phyloP scores from a whole-genome alignment of 2,113 vertebrate species.

The Emydocephalus ijimae region DNA sequence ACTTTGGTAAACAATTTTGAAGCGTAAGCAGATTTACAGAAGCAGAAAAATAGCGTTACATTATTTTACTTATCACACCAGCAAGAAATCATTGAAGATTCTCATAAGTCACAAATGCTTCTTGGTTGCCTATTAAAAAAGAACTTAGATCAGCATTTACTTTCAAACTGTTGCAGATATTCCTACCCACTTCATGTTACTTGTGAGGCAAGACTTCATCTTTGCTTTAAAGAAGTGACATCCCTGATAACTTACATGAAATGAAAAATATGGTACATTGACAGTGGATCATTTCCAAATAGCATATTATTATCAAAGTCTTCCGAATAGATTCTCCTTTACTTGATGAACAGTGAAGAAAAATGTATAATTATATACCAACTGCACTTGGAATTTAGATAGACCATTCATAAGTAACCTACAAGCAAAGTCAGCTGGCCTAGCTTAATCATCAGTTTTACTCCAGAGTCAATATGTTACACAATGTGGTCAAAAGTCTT shows the following conservation, averaged over 20 bases:
- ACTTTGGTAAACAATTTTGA: too few species aligned
- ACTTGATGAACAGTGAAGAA: neutral
- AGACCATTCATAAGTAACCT: neutral
- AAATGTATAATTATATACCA: neutral
- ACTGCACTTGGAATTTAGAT: neutral
- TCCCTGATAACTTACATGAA: neutral
- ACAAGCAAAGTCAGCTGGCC: neutral
- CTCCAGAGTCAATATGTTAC: neutral
- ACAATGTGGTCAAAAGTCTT: neutral
- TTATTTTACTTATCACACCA: too few species aligned
- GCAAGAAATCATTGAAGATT: neutral
- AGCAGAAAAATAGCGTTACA: too few species aligned
- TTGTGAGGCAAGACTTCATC: neutral
- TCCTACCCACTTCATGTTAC: neutral
- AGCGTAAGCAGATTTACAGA: too few species aligned
- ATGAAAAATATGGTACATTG: neutral
- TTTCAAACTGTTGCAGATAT: neutral
- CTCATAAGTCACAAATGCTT: neutral
- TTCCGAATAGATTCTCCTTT: neutral
- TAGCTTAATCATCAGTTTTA: neutral
- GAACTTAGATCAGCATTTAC: neutral
- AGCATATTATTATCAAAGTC: too few species aligned
- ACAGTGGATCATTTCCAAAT: neutral
- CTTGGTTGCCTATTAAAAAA: neutral
- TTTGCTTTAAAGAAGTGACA: neutral